phyloP scores from a whole-genome alignment of 2,888 invertebrate species.

The Acanthosepion lycidas region DNA sequence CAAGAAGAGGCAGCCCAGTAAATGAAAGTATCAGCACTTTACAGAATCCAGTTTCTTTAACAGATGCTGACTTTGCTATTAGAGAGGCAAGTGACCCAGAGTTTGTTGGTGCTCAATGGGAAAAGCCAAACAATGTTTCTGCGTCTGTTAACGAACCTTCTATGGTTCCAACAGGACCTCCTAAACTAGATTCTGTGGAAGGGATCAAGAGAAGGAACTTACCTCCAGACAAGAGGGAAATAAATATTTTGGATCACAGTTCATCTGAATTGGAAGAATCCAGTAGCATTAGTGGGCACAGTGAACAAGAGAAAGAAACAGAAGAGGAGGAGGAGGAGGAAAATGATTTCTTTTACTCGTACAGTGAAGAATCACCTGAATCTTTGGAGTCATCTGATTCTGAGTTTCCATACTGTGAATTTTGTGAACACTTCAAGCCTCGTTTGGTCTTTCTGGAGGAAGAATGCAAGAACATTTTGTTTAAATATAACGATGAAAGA shows the following conservation, averaged over 20 bases:
- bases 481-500: slow-evolving; percentile 51
- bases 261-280: not conserved
- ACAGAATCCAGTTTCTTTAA: no score
- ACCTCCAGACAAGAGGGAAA: not conserved
- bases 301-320: not conserved
- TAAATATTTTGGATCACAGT: not conserved
- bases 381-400: not conserved
- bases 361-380: not conserved
- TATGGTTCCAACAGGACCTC: not conserved
- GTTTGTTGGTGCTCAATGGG: no score
- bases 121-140: not conserved
- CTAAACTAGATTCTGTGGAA: not conserved
- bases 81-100: no score
- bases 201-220: not conserved
- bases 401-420: not conserved
- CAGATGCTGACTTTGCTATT: no score
- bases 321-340: not conserved
- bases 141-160: not conserved
- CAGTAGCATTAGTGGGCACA: not conserved
- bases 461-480: not conserved
- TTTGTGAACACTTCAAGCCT: not conserved
- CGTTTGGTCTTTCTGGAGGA: not conserved
- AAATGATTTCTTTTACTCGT: not conserved
- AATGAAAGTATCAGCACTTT: no score
- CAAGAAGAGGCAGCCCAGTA: not conserved